These are phyloP conservation scores for Leptogaster cylindrica DNA, from an alignment of 2,888 invertebrate genomes.

Conservation along the genomic window DNA sequence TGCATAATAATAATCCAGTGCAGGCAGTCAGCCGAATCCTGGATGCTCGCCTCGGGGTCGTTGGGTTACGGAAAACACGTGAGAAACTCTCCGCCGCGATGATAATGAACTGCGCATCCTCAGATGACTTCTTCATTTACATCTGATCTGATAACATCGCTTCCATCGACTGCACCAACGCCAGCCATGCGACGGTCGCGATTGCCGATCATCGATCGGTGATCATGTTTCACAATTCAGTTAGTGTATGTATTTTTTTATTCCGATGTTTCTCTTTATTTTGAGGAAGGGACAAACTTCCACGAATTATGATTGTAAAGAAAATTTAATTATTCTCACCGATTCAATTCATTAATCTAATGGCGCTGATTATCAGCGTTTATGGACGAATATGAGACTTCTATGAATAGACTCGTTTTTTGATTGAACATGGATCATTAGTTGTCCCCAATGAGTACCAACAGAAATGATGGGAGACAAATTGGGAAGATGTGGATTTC, in stretches of 20 bases:
- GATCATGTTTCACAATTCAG: not conserved
- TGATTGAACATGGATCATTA: constrained; percentile 10
- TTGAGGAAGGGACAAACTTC: constrained; percentile 17
- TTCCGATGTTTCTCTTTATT: too few relatives aligned
- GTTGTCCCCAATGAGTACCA: not conserved
- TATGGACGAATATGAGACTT: not conserved
- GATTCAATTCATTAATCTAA: constrained; percentile 29
- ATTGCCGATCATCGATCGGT: not conserved
- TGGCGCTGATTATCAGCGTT: constrained; percentile 14
- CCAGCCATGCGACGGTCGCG: not conserved
- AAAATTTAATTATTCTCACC: constrained; percentile 31
- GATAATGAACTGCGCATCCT: not conserved
- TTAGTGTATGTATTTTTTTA: too few relatives aligned
- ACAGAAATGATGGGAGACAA: constrained; percentile 13
- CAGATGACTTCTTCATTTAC: constrained; percentile 29
- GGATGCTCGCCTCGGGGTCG: not conserved
- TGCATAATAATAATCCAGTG: too few relatives aligned
- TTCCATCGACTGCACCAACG: not conserved
- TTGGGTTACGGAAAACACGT: constrained; percentile 26
- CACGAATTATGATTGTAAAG: constrained; percentile 13
- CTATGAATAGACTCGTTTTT: not conserved
- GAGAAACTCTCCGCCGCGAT: constrained; percentile 9
- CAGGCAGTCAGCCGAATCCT: not conserved
- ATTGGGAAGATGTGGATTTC: too few relatives aligned
- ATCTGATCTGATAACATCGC: constrained; percentile 12